phyloP scores from a whole-genome alignment of 2,797 vertebrate genomes.

The Saxicola maurus region DNA sequence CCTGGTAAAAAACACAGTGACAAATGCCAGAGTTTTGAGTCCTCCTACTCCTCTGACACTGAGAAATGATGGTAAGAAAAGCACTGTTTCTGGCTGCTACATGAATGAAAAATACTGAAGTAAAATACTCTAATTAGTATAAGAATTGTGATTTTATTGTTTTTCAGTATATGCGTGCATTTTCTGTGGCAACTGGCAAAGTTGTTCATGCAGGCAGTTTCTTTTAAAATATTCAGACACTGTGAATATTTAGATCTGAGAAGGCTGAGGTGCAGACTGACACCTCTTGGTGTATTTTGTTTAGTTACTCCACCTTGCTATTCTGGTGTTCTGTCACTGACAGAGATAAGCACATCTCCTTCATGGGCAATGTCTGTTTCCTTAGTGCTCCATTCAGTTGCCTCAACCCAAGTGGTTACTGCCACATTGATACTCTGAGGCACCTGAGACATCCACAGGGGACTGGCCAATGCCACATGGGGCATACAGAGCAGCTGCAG shows the following conservation, averaged over 20 bases:
- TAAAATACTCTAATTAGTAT: neutral
- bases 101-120: neutral
- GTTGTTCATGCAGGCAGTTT: neutral
- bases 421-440: neutral
- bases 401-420: neutral
- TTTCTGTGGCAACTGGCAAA: neutral
- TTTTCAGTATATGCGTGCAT: neutral
- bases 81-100: neutral
- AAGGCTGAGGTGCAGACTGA: neutral
- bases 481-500: neutral
- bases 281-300: neutral
- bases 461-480: neutral
- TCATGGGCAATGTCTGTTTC: neutral
- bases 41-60: constrained; percentile 93
- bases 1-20: constrained; percentile 91
- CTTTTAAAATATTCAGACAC: neutral
- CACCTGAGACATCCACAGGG: neutral
- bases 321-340: neutral
- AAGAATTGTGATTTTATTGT: neutral
- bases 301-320: neutral
- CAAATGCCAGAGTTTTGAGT: constrained; percentile 89
- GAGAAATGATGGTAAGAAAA: constrained; percentile 87
- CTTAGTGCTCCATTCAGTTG: neutral
- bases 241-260: neutral
- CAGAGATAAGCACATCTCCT: neutral